Percentiles rank a stretch among this genome's conserved stretches.
Evolutionary conservation across 2,888 invertebrate species (phyloP).

Genomic region (Capitulum mitella): DNA sequence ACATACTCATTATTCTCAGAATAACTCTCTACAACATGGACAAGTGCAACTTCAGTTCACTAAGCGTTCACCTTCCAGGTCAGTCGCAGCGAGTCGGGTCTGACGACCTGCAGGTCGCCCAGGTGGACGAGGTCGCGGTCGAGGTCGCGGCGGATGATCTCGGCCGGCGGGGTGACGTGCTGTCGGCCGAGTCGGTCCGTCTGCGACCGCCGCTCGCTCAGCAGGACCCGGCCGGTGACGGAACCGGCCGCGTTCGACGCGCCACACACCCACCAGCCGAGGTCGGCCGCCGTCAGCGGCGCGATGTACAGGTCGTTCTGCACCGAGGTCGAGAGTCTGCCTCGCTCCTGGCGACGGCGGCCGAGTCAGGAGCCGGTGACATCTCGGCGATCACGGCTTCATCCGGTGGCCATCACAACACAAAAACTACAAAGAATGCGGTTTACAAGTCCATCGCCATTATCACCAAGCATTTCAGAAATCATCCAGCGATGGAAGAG

Average conservation of each 20-base stretch:
- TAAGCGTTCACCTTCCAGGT: slow-evolving; percentile 5
- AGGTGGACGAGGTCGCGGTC: not conserved
- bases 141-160: not conserved
- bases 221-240: not conserved
- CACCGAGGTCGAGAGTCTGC: not conserved
- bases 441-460: too few relatives aligned
- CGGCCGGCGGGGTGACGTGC: not conserved
- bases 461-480: too few relatives aligned
- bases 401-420: too few relatives aligned
- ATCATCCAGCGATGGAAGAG: too few relatives aligned
- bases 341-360: slow-evolving; percentile 16
- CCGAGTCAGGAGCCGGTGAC: too few relatives aligned
- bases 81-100: not conserved
- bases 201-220: too few relatives aligned
- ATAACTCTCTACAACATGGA: too few relatives aligned
- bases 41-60: too few relatives aligned
- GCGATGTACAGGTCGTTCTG: slow-evolving; percentile 20
- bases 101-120: not conserved
- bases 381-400: too few relatives aligned
- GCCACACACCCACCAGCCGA: slow-evolving; percentile 13
- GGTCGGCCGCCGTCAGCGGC: not conserved
- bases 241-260: not conserved
- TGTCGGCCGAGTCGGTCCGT: too few relatives aligned
- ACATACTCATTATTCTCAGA: too few relatives aligned
- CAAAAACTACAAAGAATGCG: too few relatives aligned